Base-by-base conservation (phyloP, 2,113 vertebrate genomes). In the Oreotragus oreotragus region DNA sequence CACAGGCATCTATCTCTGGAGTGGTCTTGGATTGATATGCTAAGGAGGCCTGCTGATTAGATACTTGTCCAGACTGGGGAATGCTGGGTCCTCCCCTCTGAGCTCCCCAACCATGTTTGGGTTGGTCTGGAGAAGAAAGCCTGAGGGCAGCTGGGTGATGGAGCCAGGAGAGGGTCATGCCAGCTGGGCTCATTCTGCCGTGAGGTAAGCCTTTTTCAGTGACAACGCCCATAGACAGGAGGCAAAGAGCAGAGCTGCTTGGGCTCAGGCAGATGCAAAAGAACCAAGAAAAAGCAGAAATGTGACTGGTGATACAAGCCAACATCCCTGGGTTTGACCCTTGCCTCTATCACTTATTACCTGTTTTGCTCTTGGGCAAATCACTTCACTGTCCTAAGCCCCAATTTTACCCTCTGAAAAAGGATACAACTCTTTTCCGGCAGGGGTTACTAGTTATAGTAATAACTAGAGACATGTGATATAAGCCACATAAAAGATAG, bases 1-100 rank as follows among this genome's bases (percentile, higher is more conserved):
- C 95, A 97, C 70, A 97, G 95, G 96, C 98, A 98, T 97, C 98
- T 93, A 97, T 98, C 88, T 96, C 57, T 95, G 94, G 98, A 98
- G 98, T 98, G 98, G 98, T 98, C 91, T 98, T 97, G 97, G 96
- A 93, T 92, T 98, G 98, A 98, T 97, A 98, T 97, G 98, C 66
- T 97, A 79, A 98, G 93, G 70, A 98, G 98, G 87, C 91, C 97
- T 90, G 94, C 97, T 98, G 97, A 95, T 98, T 97, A 98, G 98
- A 95, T 47, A 45, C 36, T 93, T 27, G 77, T 96, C 95, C 81
- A 60, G 51, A 87, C 84, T 6, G 10, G 85, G 88, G 86, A 98
- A 91, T 55, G 80, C 94, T 51, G 76, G 36, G 94, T 91, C 92
- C 81, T 98, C 91, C 10, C 33, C 64, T 43, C 83, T 81, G 57